These are phyloP conservation scores for Pachliopta kotzebuea DNA, from an alignment of 2,888 invertebrate species.

Conservation along the genomic window DNA sequence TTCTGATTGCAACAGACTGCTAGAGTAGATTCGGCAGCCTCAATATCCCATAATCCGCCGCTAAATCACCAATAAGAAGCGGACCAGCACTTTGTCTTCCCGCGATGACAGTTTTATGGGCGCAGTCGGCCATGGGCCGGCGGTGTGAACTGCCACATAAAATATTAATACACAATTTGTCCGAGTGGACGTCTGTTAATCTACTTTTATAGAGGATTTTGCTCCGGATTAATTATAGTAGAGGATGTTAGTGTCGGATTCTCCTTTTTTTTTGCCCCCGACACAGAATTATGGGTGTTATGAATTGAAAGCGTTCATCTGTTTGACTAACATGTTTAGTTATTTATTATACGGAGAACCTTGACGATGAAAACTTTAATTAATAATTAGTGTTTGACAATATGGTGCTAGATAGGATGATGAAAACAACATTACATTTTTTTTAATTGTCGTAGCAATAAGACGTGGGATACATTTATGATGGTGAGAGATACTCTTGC, in stretches of 20 bases:
- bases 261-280: conserved; percentile 15
- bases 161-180: conserved; percentile 81
- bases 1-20: conserved; percentile 12
- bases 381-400: too few species aligned
- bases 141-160: conserved; percentile 70
- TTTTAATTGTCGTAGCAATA: too few species aligned
- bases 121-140: conserved; percentile 40
- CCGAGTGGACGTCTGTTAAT: conserved; percentile 74
- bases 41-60: conserved; percentile 58
- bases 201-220: conserved; percentile 72
- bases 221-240: conserved; percentile 60
- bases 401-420: too few species aligned
- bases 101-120: conserved; percentile 75
- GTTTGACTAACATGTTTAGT: too few species aligned
- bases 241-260: conserved; percentile 29
- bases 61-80: conserved; percentile 75
- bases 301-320: too few species aligned
- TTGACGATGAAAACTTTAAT: too few species aligned
- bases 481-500: too few species aligned
- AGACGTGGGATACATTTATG: too few species aligned
- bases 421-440: too few species aligned
- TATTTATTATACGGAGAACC: too few species aligned
- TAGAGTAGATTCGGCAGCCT: conserved; percentile 36
- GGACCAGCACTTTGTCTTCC: conserved; percentile 62
- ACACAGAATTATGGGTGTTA: too few species aligned